A percentile compares a stretch with the other conserved stretches of the same genome.
These are phyloP conservation scores for Brachionus paranguensis DNA, from an alignment of 1,140 invertebrate genomes.

Conservation along the genomic window DNA sequence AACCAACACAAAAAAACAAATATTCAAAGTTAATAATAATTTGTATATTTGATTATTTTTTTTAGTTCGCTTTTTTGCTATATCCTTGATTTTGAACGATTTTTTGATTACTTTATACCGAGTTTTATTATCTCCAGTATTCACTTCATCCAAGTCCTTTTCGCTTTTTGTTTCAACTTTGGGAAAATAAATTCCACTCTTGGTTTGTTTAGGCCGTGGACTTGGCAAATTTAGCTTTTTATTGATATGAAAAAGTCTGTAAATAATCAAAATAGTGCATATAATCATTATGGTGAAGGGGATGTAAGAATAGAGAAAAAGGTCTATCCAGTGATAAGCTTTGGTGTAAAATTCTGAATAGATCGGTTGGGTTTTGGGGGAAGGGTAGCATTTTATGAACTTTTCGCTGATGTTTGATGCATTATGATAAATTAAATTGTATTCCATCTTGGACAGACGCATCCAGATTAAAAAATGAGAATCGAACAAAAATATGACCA, in stretches of 20 bases:
- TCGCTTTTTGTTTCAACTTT: not conserved
- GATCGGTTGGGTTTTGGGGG: not conserved
- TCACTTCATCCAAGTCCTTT: not conserved
- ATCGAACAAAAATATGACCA: slow-evolving; percentile 33
- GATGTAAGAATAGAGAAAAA: slow-evolving; percentile 31
- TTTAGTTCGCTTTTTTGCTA: slow-evolving; percentile 18
- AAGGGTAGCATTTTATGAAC: not conserved
- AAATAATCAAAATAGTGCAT: slow-evolving; percentile 26
- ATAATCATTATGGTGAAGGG: slow-evolving; percentile 32
- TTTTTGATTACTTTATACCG: slow-evolving; percentile 5
- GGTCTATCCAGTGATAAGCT: slow-evolving; percentile 30
- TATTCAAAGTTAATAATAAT: slow-evolving; percentile 20
- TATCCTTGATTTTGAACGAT: not conserved
- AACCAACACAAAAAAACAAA: slow-evolving; percentile 32
- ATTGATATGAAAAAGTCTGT: slow-evolving; percentile 2
- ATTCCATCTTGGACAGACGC: not conserved
- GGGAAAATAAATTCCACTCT: not conserved
- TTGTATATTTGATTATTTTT: slow-evolving; percentile 33
- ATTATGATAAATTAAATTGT: not conserved
- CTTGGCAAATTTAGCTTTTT: not conserved
- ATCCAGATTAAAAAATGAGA: slow-evolving; percentile 38
- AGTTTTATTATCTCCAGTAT: not conserved
- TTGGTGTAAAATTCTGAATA: not conserved
- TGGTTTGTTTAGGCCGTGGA: not conserved
- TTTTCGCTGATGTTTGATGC: not conserved